Percentiles rank a stretch among this genome's conserved stretches.
Conservation (phyloP, 2,888 invertebrate genomes). For the Nemurella pictetii region DNA sequence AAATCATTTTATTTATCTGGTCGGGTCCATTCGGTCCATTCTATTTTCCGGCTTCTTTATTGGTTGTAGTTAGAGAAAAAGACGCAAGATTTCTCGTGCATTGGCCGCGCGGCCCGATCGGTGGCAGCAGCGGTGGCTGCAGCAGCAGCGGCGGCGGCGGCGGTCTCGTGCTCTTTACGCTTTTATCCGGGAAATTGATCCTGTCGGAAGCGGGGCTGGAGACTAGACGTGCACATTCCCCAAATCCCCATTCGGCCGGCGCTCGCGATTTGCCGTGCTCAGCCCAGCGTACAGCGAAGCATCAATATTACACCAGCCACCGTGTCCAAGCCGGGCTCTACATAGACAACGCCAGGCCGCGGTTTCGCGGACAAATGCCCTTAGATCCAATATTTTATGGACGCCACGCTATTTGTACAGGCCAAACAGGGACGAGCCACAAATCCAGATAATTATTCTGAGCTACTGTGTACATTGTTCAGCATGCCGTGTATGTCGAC, state of each 20-base stretch:
- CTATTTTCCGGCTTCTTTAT: slow-evolving; percentile 20
- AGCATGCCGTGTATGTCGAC: too few species aligned
- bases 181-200: slow-evolving; percentile 34
- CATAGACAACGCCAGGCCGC: not conserved
- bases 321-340: not conserved
- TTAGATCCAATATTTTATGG: not conserved
- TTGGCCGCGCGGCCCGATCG: not conserved
- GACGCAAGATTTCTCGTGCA: slow-evolving; percentile 5
- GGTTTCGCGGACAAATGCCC: not conserved
- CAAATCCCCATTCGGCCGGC: slow-evolving; percentile 9
- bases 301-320: slow-evolving; percentile 7
- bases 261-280: not conserved
- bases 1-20: slow-evolving; percentile 18
- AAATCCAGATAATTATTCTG: not conserved
- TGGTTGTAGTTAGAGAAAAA: slow-evolving; percentile 20
- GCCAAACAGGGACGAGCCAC: not conserved
- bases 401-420: not conserved
- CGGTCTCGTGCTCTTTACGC: not conserved
- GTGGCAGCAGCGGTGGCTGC: not conserved
- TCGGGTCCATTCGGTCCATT: not conserved
- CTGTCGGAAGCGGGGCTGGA: slow-evolving; percentile 29
- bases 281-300: not conserved
- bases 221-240: slow-evolving; percentile 11
- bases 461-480: not conserved
- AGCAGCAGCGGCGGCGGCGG: not conserved